Evolutionary conservation across 1,140 invertebrate species (phyloP), one percentile per base, ranked within the genome.

Genomic region (Lysiphlebus fabarum): DNA sequence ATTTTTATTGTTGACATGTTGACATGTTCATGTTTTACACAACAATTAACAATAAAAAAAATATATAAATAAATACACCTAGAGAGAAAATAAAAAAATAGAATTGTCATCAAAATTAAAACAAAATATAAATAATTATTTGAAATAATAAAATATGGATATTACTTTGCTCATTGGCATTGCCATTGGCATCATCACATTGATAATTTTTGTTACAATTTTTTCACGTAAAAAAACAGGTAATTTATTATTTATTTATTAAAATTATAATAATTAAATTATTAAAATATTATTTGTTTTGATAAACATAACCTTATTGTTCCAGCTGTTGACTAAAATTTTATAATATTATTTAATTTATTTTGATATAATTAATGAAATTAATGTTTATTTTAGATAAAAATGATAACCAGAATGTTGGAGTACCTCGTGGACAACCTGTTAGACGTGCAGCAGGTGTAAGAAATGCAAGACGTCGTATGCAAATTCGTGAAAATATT

Each of bases 121-220:
- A n/a, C n/a, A n/a, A n/a, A 26, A 2, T 26, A 26, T 26, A 26
- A 26, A 26, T 26, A 26, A 26, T 26, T 26, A n/a, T 26, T 26
- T 26, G 0, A 26, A 26, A 26, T 26, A 38, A 44, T 34, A 42
- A 7, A 62, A 64, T 65, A 83, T 83, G 81, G 81, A 83, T 67
- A 63, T 83, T 44, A 71, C 76, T 45, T 41, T 84, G 47, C 74
- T 84, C 59, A 63, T 75, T 56, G 72, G 72, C 7, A 63, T 83
- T 62, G 81, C 80, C 7, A 66, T 68, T 4, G 70, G 79, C 26
- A 58, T 84, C 37, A 34, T 82, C 33, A 53, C 80, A 54, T 45
- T 83, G 26, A 71, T 84, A 51, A 53, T 82, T 14, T 70, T 72
- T 7, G 61, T 82, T n/a, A 76, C 70, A 41, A 65, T 71, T 56